Conservation (phyloP, 2,888 invertebrate genomes). For the Augiades crinisus region DNA sequence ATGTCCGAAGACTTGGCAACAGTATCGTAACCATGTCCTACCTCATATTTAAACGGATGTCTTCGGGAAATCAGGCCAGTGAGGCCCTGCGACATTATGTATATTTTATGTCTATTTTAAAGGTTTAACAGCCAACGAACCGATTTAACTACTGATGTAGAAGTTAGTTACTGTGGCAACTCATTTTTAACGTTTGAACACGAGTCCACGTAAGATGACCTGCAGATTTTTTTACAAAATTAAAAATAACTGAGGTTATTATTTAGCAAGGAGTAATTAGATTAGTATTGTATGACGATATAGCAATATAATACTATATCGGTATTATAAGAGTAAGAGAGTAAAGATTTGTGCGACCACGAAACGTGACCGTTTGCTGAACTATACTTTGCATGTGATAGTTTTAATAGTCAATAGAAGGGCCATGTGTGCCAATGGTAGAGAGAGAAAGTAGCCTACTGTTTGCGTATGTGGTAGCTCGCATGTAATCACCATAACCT, state of each 20-base stretch:
- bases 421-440: background rate
- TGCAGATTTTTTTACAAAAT: background rate
- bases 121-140: background rate
- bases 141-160: constrained; percentile 7
- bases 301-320: too few relatives aligned
- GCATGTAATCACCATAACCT: constrained; percentile 3
- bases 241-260: too few relatives aligned
- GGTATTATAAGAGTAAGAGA: too few relatives aligned
- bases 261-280: too few relatives aligned
- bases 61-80: constrained; percentile 9
- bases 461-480: constrained; percentile 7
- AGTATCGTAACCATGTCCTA: background rate
- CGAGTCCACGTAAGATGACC: too few relatives aligned
- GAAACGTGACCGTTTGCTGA: too few relatives aligned
- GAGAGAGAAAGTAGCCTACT: constrained; percentile 17
- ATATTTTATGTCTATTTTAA: constrained; percentile 18
- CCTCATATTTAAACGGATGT: background rate
- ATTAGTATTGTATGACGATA: too few relatives aligned
- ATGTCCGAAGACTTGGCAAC: background rate
- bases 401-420: background rate
- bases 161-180: background rate
- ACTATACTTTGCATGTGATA: background rate
- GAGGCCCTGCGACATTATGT: constrained; percentile 10
- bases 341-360: background rate
- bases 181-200: background rate